phyloP scores from a whole-genome alignment of 1,140 invertebrate species.

The Aphaenogaster ashmeadi region DNA sequence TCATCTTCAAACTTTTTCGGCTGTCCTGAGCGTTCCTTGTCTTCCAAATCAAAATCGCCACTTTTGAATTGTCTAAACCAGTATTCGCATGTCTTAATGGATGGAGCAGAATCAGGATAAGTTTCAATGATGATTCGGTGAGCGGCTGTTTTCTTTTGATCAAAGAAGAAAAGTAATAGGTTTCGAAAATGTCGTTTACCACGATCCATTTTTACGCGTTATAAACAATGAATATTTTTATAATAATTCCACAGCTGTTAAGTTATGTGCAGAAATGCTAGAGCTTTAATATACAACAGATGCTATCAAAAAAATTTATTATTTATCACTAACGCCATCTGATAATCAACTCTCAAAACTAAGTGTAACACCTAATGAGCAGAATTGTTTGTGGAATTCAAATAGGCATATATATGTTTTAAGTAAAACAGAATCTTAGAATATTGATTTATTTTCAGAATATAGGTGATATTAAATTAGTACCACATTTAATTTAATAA shows the following conservation, averaged over 20 bases:
- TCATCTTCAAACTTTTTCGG: too few species aligned
- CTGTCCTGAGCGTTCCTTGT: too few species aligned
- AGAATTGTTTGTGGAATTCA: conserved; percentile 16
- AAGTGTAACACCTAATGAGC: background rate
- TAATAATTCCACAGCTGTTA: background rate
- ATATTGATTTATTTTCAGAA: conserved; percentile 51
- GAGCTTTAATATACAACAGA: background rate
- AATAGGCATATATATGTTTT: conserved; percentile 18
- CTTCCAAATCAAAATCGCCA: too few species aligned
- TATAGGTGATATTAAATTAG: conserved; percentile 44
- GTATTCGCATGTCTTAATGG: too few species aligned
- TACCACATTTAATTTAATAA: conserved; percentile 23
- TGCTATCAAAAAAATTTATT: background rate
- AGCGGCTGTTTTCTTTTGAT: too few species aligned
- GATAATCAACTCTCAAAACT: too few species aligned
- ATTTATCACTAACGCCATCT: too few species aligned
- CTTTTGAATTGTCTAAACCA: too few species aligned
- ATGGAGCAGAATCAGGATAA: too few species aligned
- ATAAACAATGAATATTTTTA: background rate
- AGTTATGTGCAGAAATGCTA: background rate
- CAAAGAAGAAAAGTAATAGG: too few species aligned
- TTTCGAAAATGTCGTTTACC: background rate
- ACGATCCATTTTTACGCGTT: background rate
- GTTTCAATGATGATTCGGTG: too few species aligned
- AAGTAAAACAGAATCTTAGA: conserved; percentile 45